Evolutionary conservation across 2,797 vertebrate species (phyloP), one percentile per base, ranked within the genome.

Genomic region (Neosilurus hyrtlii): DNA sequence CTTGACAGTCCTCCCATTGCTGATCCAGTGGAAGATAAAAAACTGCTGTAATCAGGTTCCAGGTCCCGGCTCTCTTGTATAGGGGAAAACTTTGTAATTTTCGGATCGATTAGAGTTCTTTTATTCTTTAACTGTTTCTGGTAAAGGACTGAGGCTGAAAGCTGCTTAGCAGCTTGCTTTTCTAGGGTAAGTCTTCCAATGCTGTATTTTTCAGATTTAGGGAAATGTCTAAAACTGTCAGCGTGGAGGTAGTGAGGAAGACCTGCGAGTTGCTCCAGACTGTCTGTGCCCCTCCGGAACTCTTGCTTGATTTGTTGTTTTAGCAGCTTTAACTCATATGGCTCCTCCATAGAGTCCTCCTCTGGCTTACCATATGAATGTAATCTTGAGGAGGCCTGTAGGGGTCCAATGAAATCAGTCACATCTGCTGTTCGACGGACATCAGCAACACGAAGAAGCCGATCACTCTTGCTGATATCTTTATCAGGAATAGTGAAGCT

Each of bases 291-390:
- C 89, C 98, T 94, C 65, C 97, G 96, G 86, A 99, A 99, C 88
- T 99, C 98, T 81, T 99, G 98, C 80, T 99, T 99, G 88, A 99
- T 99, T 91, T 99, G 98, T 77, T 99, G 98, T 89, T 99, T 99
- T 77, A 99, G 93, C 82, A 99, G 94, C 88, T 99, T 99, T 79
- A 99, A 90, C 88, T 99, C 98, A 89, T 98, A 99, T 12, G 98
- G 97, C 63, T 99, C 98, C 84, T 99, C 98, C 97, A 99, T 99
- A 3, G 97, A 92, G 79, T 99, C 97, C 87, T 99, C 98, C 82
- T 99, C 98, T 61, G 95, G 94, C 93, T 99, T 99, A 86, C 95
- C 94, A 83, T 99, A 99, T 65, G 95, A 92, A 84, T 98, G 97
- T 84, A 98, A 88, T 72, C 96, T 94, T 54, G 97, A 94, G 68